Evolutionary conservation across 2,888 invertebrate genomes (phyloP), one percentile per base, ranked within the genome.

Genomic region (Nineta flava): DNA sequence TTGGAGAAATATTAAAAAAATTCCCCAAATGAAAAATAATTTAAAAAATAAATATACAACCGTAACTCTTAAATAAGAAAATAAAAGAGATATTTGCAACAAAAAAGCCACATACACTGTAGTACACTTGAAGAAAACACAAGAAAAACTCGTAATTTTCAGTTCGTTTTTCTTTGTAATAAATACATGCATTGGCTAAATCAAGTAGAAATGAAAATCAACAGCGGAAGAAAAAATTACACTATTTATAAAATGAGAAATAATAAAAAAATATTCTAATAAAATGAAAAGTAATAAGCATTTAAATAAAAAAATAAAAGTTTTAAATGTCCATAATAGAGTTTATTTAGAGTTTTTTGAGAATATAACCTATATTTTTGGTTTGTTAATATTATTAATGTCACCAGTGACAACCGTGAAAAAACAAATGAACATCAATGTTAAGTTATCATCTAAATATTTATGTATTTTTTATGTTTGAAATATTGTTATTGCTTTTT

Each of bases 1-100:
- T 66, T 65, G 64, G 64, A 63, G 64, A 47, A 47, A 35, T 47
- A 35, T 45, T 45, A 21, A 45, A n/a, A n/a, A n/a, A 17, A 17
- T 35, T 17, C 47, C 35, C 12, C 16, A 47, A 34, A 12, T 17
- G 16, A 47, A 47, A 47, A 34, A 34, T 34, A 47, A 12, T 35
- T 34, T 17, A 34, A 34, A 15, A 47, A 48, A 35, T 15, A 32
- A 19, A 32, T 35, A 47, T 40, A 40, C 40, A 41, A 41, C 41
- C 41, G 13, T 21, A 26, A 15, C 19, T 21, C 19, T 16, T 46
- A 32, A 46, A 32, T 21, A 15, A 31, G 26, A 34, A 32, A 16
- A 46, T 31, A 46, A 45, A 46, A 32, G n/a, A 46, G 26, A 46
- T 46, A 26, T 26, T 26, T 26, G 26, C 26, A 26, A n/a, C n/a